These are phyloP conservation scores for Odontocerum albicorne DNA, from an alignment of 2,888 invertebrate genomes.

Conservation along the genomic window DNA sequence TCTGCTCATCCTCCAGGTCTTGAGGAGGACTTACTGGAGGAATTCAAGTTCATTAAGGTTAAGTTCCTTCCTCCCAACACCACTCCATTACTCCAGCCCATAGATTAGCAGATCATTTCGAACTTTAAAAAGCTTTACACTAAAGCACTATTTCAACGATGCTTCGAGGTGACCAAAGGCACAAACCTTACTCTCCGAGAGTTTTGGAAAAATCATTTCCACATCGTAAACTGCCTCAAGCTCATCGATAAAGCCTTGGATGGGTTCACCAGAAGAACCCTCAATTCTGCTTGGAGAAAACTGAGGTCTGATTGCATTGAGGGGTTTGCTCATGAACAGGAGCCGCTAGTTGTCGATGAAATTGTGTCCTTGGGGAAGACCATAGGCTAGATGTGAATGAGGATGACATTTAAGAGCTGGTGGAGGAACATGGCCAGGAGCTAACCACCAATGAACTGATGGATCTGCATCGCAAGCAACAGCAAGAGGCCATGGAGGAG, in stretches of 20 bases:
- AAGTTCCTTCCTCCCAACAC: slow-evolving; percentile 5
- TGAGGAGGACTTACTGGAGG: slow-evolving; percentile 2
- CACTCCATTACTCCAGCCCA: slow-evolving; percentile 39
- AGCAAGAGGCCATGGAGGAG: no score
- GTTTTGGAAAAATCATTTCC: slow-evolving; percentile 42
- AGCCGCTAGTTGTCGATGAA: no score
- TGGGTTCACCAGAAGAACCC: slow-evolving; percentile 31
- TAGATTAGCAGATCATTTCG: slow-evolving; percentile 40
- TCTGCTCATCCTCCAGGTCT: slow-evolving; percentile 11
- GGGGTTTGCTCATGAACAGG: no score
- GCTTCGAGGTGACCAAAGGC: slow-evolving; percentile 39
- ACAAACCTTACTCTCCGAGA: slow-evolving; percentile 40
- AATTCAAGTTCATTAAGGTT: slow-evolving; percentile 9
- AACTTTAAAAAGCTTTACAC: slow-evolving; percentile 36
- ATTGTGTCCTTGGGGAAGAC: no score
- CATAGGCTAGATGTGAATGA: no score
- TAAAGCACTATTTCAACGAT: slow-evolving; percentile 39
- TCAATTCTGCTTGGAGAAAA: slow-evolving; percentile 12
- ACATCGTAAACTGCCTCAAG: slow-evolving; percentile 38
- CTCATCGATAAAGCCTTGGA: slow-evolving; percentile 38
- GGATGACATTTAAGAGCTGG: no score
- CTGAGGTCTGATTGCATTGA: no score
- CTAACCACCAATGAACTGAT: no score
- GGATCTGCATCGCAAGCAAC: no score
- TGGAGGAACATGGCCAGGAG: no score